phyloP scores from a whole-genome alignment of 1,140 invertebrate genomes.

The Epicauta chinensis region DNA sequence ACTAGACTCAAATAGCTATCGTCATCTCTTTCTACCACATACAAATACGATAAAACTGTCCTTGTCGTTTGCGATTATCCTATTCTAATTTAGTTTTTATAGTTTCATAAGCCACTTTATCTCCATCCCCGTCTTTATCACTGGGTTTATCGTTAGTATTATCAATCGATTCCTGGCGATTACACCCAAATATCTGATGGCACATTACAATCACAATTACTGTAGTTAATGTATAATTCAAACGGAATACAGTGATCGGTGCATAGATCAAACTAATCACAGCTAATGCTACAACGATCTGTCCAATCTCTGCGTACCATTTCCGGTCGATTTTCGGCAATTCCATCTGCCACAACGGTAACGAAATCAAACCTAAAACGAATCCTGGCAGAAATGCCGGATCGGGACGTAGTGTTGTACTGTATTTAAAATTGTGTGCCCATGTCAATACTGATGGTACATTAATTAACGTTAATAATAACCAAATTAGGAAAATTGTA shows the following conservation, averaged over 20 bases:
- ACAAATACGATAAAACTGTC: too few species aligned
- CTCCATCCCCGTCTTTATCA: background rate
- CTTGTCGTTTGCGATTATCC: too few species aligned
- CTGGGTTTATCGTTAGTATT: background rate
- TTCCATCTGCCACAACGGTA: conserved; percentile 49
- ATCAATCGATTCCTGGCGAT: background rate
- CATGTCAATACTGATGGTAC: conserved; percentile 52
- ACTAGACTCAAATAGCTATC: too few species aligned
- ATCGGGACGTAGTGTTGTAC: conserved; percentile 45
- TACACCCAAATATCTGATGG: conserved; percentile 46
- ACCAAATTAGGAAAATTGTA: conserved; percentile 53
- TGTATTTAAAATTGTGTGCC: conserved; percentile 56
- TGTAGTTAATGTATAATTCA: conserved; percentile 50
- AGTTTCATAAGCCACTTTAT: conserved; percentile 4
- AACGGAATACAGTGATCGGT: conserved; percentile 48
- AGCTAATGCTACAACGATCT: conserved; percentile 47
- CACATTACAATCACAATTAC: conserved; percentile 48
- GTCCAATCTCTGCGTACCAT: conserved; percentile 44
- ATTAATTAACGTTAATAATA: conserved; percentile 48
- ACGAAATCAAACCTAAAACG: conserved; percentile 45
- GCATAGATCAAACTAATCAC: conserved; percentile 48
- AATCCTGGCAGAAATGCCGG: conserved; percentile 47
- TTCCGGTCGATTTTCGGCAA: conserved; percentile 46
- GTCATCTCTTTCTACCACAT: too few species aligned
- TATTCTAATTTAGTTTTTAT: conserved; percentile 20